Evolutionary conservation across 2,888 invertebrate species (phyloP), one percentile per base, ranked within the genome.

Genomic region (Chymomyza fuscimana): DNA sequence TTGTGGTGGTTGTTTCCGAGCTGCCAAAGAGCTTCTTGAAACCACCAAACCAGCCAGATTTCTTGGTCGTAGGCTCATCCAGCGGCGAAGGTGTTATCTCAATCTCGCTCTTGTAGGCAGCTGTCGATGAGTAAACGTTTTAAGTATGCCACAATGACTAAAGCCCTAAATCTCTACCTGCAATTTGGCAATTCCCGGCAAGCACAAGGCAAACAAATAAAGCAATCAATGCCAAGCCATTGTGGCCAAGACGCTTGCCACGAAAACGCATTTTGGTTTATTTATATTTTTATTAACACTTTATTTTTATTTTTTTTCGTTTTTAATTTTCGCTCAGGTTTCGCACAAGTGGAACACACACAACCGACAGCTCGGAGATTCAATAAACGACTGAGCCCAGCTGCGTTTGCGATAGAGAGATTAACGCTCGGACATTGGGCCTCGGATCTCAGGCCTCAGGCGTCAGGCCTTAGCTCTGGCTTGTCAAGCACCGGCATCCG

Each of bases 31-130:
- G 82, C 68, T 88, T 90, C 62, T 90, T 90, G 40, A 91, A 80
- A 46, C 91, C 90, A 25, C 90, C 82, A 63, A 91, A 91, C 82
- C 91, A 91, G 63, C 89, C 81, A 1, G 86, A 80, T 62, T 89
- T 89, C 40, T 89, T 90, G 7, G 90, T 89, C 0, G 87, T 84
- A 1, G 82, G 77, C 66, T 89, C 76, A 63, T 87, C 86, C 4
- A 81, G 64, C 1, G 91, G 89, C 10, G 82, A 85, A 0, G 89
- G 90, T 0, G 90, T 90, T 69, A 90, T 90, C 72, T 82, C 82
- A n/a, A 90, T 73, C 67, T 90, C 90, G 59, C 78, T 85, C 63
- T 76, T 88, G 69, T 91, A 91, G 65, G 80, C 81, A 60, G 73
- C 90, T 90, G 61, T 46, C 40, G 40, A 46, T 46, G 12, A 12